phyloP scores from a whole-genome alignment of 2,797 vertebrate genomes.

The Limnodromus scolopaceus region DNA sequence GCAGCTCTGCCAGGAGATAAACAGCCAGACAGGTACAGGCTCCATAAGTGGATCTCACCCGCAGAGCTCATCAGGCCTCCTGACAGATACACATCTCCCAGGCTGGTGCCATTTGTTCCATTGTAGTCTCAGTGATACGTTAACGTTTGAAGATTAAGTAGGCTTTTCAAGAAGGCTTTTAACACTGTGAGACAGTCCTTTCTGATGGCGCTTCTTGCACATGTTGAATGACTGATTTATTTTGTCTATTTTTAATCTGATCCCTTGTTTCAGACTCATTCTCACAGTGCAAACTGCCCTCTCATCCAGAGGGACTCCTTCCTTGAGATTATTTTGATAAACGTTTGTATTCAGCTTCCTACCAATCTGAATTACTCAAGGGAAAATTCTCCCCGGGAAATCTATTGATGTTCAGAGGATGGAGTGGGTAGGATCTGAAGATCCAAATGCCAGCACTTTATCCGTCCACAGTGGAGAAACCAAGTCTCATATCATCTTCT shows the following conservation, averaged over 20 bases:
- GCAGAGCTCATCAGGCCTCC: background rate
- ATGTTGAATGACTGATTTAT: conserved; percentile 4
- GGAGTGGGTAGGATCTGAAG: background rate
- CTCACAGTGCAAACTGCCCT: background rate
- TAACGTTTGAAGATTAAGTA: conserved; percentile 34
- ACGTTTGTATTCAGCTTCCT: background rate
- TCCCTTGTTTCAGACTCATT: conserved; percentile 7
- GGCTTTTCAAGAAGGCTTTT: conserved; percentile 43
- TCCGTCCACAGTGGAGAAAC: background rate
- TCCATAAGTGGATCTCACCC: conserved; percentile 28
- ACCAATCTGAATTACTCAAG: background rate
- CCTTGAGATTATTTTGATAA: conserved; percentile 28
- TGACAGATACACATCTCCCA: background rate
- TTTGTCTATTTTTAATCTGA: conserved; percentile 46
- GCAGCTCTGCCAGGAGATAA: background rate
- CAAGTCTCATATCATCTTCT: background rate
- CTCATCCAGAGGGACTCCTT: background rate
- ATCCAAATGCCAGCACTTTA: conserved; percentile 1
- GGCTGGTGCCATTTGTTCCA: conserved; percentile 4
- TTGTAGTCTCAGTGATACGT: background rate
- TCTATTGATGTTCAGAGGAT: background rate
- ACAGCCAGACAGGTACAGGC: background rate
- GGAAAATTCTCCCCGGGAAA: background rate
- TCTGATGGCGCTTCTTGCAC: background rate
- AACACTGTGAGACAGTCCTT: background rate